These are phyloP conservation scores for Neuroterus valhalla DNA, from an alignment of 1,140 invertebrate genomes.

Conservation along the genomic window DNA sequence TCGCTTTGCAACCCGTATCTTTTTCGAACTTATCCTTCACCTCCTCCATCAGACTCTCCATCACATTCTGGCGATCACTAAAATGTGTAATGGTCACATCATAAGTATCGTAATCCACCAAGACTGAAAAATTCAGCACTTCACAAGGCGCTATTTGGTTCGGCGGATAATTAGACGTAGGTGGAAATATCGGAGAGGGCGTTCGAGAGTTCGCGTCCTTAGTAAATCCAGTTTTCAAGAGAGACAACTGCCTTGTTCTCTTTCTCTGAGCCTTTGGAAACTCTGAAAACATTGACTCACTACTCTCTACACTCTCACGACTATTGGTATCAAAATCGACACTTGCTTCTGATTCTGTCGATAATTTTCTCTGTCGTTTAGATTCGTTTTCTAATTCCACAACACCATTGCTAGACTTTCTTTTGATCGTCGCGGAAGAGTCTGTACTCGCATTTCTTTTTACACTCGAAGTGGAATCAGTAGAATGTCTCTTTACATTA, in stretches of 20 bases:
- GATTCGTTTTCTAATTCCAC: conserved; percentile 20
- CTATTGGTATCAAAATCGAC: conserved; percentile 34
- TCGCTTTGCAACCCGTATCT: conserved; percentile 58
- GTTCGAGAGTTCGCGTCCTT: conserved; percentile 45
- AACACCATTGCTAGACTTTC: conserved; percentile 24
- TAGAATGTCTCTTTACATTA: background rate
- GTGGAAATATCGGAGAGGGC: conserved; percentile 48
- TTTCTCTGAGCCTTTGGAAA: conserved; percentile 23
- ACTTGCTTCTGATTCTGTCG: background rate
- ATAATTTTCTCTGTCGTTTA: conserved; percentile 32
- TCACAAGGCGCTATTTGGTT: conserved; percentile 14
- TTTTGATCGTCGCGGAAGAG: conserved; percentile 34
- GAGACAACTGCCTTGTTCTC: conserved; percentile 50
- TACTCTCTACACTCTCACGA: conserved; percentile 36
- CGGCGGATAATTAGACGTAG: background rate
- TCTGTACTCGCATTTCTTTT: conserved; percentile 53
- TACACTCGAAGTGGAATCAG: background rate
- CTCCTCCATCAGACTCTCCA: conserved; percentile 46
- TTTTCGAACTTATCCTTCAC: conserved; percentile 52
- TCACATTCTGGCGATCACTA: conserved; percentile 45
- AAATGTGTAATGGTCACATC: conserved; percentile 55
- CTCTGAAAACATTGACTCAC: conserved; percentile 12
- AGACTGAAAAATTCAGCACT: conserved; percentile 53
- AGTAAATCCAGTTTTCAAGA: conserved; percentile 59
- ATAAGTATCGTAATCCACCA: conserved; percentile 54